Percentiles rank a stretch among this genome's conserved stretches.
phyloP scores from a whole-genome alignment of 1,140 invertebrate genomes.

The Luehdorfia chinensis region DNA sequence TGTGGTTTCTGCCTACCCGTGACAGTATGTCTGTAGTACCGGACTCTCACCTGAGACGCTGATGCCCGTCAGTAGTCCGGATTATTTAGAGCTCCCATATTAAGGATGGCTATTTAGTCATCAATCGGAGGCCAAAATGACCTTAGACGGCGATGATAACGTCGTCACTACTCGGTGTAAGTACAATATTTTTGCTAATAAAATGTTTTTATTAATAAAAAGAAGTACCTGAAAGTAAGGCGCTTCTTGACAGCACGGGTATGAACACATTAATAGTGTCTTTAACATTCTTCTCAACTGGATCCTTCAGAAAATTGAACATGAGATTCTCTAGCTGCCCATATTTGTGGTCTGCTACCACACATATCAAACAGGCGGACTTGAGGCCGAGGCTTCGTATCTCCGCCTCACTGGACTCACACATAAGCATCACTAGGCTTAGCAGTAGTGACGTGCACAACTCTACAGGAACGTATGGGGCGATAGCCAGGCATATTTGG shows the following conservation, averaged over 20 bases:
- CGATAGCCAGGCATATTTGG: constrained; percentile 61
- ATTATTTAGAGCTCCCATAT: too few species aligned
- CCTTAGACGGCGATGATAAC: too few species aligned
- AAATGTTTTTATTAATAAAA: too few species aligned
- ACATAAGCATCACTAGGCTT: constrained; percentile 69
- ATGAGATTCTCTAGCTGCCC: constrained; percentile 65
- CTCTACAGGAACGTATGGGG: constrained; percentile 63
- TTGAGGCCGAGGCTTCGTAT: constrained; percentile 60
- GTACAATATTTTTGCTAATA: too few species aligned
- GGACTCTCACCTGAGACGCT: too few species aligned
- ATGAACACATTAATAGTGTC: constrained; percentile 61
- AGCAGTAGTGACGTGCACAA: constrained; percentile 68
- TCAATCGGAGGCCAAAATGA: too few species aligned
- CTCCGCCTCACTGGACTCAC: constrained; percentile 63
- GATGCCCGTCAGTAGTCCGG: too few species aligned
- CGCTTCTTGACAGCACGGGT: constrained; percentile 62
- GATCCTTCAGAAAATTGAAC: constrained; percentile 66
- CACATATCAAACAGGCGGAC: constrained; percentile 59
- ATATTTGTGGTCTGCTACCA: constrained; percentile 66
- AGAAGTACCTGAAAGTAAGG: constrained; percentile 63
- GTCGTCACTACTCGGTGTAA: too few species aligned
- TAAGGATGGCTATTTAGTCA: too few species aligned
- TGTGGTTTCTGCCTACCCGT: too few species aligned
- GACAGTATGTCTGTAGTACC: too few species aligned
- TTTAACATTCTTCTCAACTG: constrained; percentile 54